A percentile compares a stretch with the other conserved stretches of the same genome.
phyloP scores from a whole-genome alignment of 2,113 vertebrate genomes.

The Xiphorhynchus elegans region DNA sequence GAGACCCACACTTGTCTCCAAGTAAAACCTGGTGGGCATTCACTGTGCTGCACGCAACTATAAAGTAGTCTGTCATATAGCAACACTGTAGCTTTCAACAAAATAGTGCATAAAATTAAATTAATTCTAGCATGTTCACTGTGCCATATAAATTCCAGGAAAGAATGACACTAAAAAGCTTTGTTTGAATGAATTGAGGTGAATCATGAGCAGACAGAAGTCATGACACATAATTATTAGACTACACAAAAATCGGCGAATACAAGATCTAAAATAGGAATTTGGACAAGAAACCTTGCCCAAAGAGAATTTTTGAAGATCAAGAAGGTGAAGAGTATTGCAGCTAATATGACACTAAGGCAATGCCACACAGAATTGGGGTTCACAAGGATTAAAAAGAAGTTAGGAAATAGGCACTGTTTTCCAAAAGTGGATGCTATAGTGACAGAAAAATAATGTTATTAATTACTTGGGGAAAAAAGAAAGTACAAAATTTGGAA shows the following conservation, averaged over 20 bases:
- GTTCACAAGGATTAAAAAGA: not conserved
- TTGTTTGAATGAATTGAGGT: not conserved
- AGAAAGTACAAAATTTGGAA: not conserved
- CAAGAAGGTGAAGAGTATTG: not conserved
- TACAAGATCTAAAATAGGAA: not conserved
- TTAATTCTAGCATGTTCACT: not conserved
- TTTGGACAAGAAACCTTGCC: not conserved
- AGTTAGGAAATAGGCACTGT: not conserved
- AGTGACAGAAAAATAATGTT: rapidly evolving
- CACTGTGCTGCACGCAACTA: not conserved
- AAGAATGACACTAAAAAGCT: not conserved
- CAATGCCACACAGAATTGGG: not conserved
- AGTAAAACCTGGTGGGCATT: not conserved
- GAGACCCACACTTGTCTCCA: not conserved
- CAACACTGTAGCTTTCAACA: not conserved
- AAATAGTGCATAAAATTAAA: slow-evolving; percentile 1
- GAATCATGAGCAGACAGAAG: not conserved
- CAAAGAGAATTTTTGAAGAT: not conserved
- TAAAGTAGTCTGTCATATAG: not conserved
- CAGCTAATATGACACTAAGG: not conserved
- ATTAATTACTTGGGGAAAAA: not conserved
- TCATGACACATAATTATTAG: not conserved
- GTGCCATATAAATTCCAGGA: not conserved
- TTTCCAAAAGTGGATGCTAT: not conserved
- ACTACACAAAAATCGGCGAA: not conserved